phyloP scores from a whole-genome alignment of 1,140 invertebrate genomes.

The Myzus persicae region DNA sequence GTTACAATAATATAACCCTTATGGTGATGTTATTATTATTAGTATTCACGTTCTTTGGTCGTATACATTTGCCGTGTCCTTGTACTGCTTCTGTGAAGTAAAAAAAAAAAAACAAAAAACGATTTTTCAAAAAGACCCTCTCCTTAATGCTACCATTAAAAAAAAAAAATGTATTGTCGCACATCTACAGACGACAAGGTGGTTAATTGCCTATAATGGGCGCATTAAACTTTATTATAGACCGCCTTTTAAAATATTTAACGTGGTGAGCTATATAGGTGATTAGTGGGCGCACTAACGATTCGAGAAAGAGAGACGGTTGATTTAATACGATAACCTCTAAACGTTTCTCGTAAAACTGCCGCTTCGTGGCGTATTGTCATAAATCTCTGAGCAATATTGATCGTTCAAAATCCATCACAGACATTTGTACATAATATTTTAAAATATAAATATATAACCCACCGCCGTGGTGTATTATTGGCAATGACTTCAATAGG shows the following conservation, averaged over 20 bases:
- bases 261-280: not conserved
- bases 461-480: not conserved
- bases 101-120: constrained; percentile 30
- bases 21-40: constrained; percentile 13
- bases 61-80: not conserved
- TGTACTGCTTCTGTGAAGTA: not conserved
- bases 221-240: constrained; percentile 26
- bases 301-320: not conserved
- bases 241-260: not conserved
- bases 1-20: not conserved
- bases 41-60: constrained; percentile 16
- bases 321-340: constrained; percentile 5
- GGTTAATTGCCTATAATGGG: constrained; percentile 10
- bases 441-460: constrained; percentile 3
- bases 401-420: not conserved
- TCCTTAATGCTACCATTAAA: not conserved
- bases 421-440: not conserved
- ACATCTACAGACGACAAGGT: not conserved
- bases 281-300: constrained; percentile 21
- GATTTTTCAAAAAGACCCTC: not conserved
- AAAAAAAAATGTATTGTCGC: not conserved
- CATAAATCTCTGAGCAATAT: constrained; percentile 6
- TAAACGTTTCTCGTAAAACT: not conserved
- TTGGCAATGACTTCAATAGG: not conserved
- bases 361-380: not conserved